phyloP scores from a whole-genome alignment of 1,140 invertebrate genomes.

The Thaumetopoea pityocampa region DNA sequence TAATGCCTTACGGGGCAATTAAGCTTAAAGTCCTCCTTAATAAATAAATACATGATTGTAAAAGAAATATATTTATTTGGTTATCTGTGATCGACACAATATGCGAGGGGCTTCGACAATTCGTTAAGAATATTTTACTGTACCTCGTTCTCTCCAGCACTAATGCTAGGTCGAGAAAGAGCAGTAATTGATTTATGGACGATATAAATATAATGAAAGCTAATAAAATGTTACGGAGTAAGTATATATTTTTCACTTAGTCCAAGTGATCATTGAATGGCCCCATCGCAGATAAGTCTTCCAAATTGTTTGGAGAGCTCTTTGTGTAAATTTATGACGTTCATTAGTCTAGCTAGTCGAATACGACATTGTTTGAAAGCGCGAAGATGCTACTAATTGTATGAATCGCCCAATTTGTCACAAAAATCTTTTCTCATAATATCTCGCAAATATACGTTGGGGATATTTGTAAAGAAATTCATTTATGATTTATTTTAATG shows the following conservation, averaged over 20 bases:
- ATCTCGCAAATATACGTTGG: slow-evolving; percentile 9
- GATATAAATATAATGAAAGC: no score
- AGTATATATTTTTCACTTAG: slow-evolving; percentile 9
- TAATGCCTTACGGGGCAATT: no score
- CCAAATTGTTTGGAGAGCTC: slow-evolving; percentile 39
- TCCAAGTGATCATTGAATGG: slow-evolving; percentile 13
- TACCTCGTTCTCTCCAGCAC: no score
- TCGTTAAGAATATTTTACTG: no score
- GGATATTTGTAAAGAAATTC: slow-evolving; percentile 13
- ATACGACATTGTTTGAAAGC: slow-evolving; percentile 50
- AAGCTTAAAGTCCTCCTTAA: no score
- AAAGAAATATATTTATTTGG: no score
- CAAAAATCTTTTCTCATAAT: slow-evolving; percentile 32
- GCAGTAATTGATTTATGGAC: no score
- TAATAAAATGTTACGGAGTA: slow-evolving; percentile 2
- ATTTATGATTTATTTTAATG: slow-evolving; percentile 10
- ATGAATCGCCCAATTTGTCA: slow-evolving; percentile 50
- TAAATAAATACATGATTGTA: no score
- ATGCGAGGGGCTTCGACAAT: no score
- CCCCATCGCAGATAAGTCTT: slow-evolving; percentile 23
- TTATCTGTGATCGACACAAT: no score
- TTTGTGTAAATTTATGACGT: slow-evolving; percentile 46
- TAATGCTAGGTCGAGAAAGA: no score
- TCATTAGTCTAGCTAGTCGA: slow-evolving; percentile 57
- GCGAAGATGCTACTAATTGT: slow-evolving; percentile 48